These are phyloP conservation scores for Odontomyia ornata DNA, from an alignment of 2,888 invertebrate genomes.

Conservation along the genomic window DNA sequence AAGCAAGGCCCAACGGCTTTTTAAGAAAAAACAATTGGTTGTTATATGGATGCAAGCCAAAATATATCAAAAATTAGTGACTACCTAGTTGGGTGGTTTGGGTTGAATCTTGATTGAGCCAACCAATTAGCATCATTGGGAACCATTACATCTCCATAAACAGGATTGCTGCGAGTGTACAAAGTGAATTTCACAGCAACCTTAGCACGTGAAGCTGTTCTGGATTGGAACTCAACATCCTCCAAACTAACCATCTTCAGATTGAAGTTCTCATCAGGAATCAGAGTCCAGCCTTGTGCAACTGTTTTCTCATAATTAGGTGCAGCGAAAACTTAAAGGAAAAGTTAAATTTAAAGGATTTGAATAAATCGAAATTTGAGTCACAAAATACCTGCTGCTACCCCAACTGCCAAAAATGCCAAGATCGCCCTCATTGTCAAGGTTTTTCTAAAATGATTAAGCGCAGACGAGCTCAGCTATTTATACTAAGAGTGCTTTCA, in stretches of 20 bases:
- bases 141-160: slow-evolving; percentile 47
- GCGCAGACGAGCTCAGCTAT: no score
- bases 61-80: no score
- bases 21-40: not conserved
- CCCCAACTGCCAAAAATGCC: slow-evolving; percentile 7
- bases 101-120: slow-evolving; percentile 52
- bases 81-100: slow-evolving; percentile 52
- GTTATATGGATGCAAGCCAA: not conserved
- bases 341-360: not conserved
- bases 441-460: not conserved
- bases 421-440: slow-evolving; percentile 6
- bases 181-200: slow-evolving; percentile 51
- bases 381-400: not conserved
- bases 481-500: no score
- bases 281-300: not conserved
- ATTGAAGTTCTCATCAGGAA: slow-evolving; percentile 19
- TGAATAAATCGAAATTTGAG: not conserved
- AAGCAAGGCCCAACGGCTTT: no score
- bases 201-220: not conserved
- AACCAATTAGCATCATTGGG: slow-evolving; percentile 49
- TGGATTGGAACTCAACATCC: not conserved
- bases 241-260: not conserved
- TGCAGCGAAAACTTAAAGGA: not conserved
- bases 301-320: not conserved
- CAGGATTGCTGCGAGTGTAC: slow-evolving; percentile 57